These are phyloP conservation scores for Trachelus tabidus DNA, from an alignment of 2,888 invertebrate species.

Conservation along the genomic window DNA sequence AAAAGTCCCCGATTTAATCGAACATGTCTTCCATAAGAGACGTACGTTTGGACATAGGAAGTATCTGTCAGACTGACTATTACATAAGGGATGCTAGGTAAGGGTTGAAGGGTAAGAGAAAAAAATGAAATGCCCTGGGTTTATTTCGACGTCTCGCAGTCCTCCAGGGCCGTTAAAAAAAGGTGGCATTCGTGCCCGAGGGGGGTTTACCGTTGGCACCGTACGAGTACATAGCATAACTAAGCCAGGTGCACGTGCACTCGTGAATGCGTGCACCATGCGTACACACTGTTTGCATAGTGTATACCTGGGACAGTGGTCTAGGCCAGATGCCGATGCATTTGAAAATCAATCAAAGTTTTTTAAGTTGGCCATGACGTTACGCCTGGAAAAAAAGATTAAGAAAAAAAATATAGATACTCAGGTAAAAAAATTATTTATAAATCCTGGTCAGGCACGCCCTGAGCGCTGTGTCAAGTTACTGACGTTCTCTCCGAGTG, in stretches of 20 bases:
- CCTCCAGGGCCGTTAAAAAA: not conserved
- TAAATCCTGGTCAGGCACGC: not conserved
- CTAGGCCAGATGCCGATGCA: not conserved
- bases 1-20: not conserved
- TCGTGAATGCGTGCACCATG: not conserved
- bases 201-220: not conserved
- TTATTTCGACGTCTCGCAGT: not conserved
- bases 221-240: not conserved
- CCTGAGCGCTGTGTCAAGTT: not conserved
- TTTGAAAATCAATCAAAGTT: not conserved
- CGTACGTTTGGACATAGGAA: not conserved
- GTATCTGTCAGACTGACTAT: not conserved
- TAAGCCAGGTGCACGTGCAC: not conserved
- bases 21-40: not conserved
- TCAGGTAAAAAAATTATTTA: not conserved
- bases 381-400: not conserved
- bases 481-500: not conserved
- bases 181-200: not conserved
- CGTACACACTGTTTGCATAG: not conserved
- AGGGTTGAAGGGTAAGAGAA: not conserved
- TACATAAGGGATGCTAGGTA: not conserved
- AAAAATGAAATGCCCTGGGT: not conserved
- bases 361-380: not conserved
- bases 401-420: constrained; percentile 14
- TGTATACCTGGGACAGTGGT: not conserved